Base-by-base conservation (phyloP, 1,140 invertebrate species). In the Sesamia nonagrioides region DNA sequence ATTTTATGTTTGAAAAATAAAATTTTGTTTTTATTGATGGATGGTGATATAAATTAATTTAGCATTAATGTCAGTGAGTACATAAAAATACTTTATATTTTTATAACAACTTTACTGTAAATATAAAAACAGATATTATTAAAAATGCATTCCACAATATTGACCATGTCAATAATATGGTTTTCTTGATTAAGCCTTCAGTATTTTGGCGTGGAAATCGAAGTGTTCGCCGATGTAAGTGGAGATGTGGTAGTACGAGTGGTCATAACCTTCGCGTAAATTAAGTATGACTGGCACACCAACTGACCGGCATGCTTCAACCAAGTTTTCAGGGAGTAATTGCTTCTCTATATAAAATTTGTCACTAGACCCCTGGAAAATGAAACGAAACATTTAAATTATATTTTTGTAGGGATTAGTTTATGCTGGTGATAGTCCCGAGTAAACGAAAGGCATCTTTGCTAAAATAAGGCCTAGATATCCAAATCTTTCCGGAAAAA, bases 141-240 rank as follows among this genome's bases (percentile, higher is more conserved):
- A 42, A 54, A 77, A 81, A 73, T 63, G 58, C 56, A 77, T 54
- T 77, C 48, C 33, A 40, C 11, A 73, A 73, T 42, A 37, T 75
- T 37, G 35, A 72, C 54, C 63, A 35, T 27, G 54, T 66, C 33
- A 54, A 66, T 63, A 33, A 71, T n/a, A n/a, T n/a, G 7, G n/a
- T 40, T 18, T 11, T n/a, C 21, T 66, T 54, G 21, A n/a, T 87
- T 90, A 94, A 9, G 91, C 92, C 81, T 96, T 96, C 2, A 97
- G 95, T 88, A 97, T 96, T 89, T 97, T 97, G 13, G 97, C 96
- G 95, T 99, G 98, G 94, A 98, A 98, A 83, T 96, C 96, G 82
- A 99, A 96, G 94, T 99, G 99, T 88, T 99, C 98, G 60, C 96
- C 97, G 56, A 99, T 97, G 91, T 98, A 99, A 0, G 98, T 97